Conservation (phyloP, 2,888 invertebrate species). For the Formica aserva region DNA sequence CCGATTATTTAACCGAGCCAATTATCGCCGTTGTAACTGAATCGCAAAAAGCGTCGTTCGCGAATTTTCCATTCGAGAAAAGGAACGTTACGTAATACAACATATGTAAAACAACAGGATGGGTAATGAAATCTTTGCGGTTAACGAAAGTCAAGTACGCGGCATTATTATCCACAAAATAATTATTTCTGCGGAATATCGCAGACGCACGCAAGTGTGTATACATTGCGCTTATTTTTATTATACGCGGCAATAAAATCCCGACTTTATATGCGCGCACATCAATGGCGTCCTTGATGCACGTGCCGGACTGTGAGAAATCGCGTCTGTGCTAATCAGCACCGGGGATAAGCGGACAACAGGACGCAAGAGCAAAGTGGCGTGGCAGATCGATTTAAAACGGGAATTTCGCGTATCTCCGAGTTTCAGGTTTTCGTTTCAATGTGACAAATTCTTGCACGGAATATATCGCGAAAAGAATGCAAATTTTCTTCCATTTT, state of each 20-base stretch:
- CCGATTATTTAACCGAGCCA: slow-evolving; percentile 21
- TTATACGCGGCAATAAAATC: slow-evolving; percentile 54
- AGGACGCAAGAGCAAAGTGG: slow-evolving; percentile 32
- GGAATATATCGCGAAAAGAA: neutral
- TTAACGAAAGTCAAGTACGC: slow-evolving; percentile 19
- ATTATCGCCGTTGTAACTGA: slow-evolving; percentile 19
- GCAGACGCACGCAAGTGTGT: neutral
- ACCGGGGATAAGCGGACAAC: slow-evolving; percentile 8
- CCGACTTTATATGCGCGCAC: slow-evolving; percentile 45
- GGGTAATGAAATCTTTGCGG: neutral
- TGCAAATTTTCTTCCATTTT: neutral
- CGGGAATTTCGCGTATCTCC: slow-evolving; percentile 26
- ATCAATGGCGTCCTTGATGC: slow-evolving; percentile 55
- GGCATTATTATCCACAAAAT: neutral
- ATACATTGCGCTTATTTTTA: neutral
- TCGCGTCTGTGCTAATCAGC: slow-evolving; percentile 31
- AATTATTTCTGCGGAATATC: neutral
- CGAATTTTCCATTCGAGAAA: neutral
- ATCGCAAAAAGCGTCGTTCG: neutral
- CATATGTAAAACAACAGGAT: neutral
- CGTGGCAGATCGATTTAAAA: slow-evolving; percentile 44
- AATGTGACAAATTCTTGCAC: neutral
- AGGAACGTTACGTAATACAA: neutral
- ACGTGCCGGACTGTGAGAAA: slow-evolving; percentile 64
- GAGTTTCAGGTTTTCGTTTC: neutral